These are phyloP conservation scores for Gobio occitaniae DNA, from an alignment of 2,797 vertebrate genomes.

Conservation along the genomic window DNA sequence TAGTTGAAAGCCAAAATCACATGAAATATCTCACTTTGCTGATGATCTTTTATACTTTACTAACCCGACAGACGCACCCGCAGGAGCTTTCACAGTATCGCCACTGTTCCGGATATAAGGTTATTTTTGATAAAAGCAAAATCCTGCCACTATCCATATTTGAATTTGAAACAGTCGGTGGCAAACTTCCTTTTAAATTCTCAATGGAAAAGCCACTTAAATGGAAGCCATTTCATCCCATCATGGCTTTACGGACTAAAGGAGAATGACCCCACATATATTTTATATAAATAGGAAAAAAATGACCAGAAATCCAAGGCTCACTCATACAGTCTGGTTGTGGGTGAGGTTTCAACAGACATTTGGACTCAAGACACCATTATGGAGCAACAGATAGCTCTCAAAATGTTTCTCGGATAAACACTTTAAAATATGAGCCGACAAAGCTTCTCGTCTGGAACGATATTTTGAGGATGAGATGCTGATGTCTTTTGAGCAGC, in stretches of 20 bases:
- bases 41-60: slow-evolving; percentile 3
- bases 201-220: not conserved
- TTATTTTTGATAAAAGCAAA: not conserved
- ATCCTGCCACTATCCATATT: not conserved
- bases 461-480: no score
- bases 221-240: not conserved
- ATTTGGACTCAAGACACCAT: slow-evolving; percentile 6
- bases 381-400: slow-evolving; percentile 26
- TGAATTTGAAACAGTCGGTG: not conserved
- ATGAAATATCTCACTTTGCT: not conserved
- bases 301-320: not conserved
- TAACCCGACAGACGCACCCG: not conserved
- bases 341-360: not conserved
- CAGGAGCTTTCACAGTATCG: not conserved
- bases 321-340: not conserved
- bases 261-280: not conserved
- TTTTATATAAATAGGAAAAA: not conserved
- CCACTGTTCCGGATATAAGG: not conserved
- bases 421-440: not conserved
- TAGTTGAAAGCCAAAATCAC: no score
- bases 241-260: not conserved
- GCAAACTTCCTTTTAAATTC: not conserved
- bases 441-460: not conserved
- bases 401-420: not conserved
- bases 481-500: no score